Evolutionary conservation across 2,888 invertebrate species (phyloP).

Genomic region (Chrysolina haemoptera): DNA sequence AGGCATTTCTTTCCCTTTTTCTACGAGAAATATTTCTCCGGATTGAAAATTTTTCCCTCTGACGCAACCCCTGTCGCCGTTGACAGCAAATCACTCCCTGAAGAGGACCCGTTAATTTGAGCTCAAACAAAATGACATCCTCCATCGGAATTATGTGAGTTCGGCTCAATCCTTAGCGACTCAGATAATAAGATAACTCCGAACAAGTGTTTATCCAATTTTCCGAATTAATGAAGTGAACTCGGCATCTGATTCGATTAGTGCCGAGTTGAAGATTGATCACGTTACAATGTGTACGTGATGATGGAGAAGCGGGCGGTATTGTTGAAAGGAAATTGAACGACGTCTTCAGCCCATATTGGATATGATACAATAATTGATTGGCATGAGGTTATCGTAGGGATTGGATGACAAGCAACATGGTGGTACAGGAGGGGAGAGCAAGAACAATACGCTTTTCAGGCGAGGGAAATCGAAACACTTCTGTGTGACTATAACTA

Average conservation of each 20-base stretch:
- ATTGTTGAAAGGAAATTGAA: conserved; percentile 6
- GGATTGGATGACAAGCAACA: background rate
- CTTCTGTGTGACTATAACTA: no score
- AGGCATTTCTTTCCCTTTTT: no score
- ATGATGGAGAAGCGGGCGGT: conserved; percentile 19
- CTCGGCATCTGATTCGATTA: conserved; percentile 43
- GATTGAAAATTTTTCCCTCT: background rate
- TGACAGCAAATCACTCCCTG: background rate
- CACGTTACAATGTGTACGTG: conserved; percentile 37
- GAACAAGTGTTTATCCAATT: conserved; percentile 48
- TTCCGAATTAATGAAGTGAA: conserved; percentile 49
- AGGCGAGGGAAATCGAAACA: no score
- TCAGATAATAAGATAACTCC: conserved; percentile 38
- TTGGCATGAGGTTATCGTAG: background rate
- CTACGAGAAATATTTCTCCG: no score
- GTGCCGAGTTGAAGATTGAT: conserved; percentile 37
- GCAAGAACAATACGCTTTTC: no score
- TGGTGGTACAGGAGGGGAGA: no score
- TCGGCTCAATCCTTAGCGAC: conserved; percentile 24
- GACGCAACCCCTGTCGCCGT: background rate
- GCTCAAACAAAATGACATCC: conserved; percentile 25
- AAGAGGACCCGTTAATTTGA: background rate
- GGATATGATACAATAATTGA: conserved; percentile 9
- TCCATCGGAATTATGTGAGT: conserved; percentile 13
- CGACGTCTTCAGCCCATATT: conserved; percentile 2